A percentile compares a stretch with the other conserved stretches of the same genome.
Evolutionary conservation across 2,888 invertebrate species (phyloP).

Genomic region (Melikaiella ostensackeni): DNA sequence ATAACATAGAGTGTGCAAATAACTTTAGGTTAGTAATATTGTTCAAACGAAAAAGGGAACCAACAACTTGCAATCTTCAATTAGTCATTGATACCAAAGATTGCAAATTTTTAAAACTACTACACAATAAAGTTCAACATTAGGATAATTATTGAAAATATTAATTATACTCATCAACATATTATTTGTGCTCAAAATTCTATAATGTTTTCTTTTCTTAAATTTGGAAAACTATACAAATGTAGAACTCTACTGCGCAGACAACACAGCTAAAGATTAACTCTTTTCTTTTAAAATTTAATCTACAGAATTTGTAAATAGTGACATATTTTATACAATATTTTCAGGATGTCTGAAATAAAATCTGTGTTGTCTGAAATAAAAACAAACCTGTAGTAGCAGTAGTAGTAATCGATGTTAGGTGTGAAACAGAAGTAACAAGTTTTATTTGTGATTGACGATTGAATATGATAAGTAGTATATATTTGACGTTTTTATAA

Average conservation of each 20-base stretch:
- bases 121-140: conserved; percentile 18
- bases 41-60: conserved; percentile 8
- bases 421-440: conserved; percentile 38
- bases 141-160: not conserved
- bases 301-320: not conserved
- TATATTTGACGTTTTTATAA: not conserved
- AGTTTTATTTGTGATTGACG: conserved; percentile 33
- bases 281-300: not conserved
- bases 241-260: not conserved
- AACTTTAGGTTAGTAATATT: not conserved
- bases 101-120: not conserved
- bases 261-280: conserved; percentile 5
- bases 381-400: conserved; percentile 35
- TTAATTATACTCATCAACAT: too few species aligned
- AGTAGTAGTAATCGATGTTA: conserved; percentile 36
- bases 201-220: not conserved
- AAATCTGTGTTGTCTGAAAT: conserved; percentile 30
- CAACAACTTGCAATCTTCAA: not conserved
- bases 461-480: not conserved
- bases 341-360: not conserved
- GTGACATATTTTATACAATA: not conserved
- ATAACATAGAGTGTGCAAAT: not conserved
- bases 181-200: too few species aligned
- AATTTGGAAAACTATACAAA: not conserved
- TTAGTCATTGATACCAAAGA: not conserved